These are phyloP conservation scores for Notechis scutatus DNA, from an alignment of 2,113 vertebrate genomes.

Conservation along the genomic window DNA sequence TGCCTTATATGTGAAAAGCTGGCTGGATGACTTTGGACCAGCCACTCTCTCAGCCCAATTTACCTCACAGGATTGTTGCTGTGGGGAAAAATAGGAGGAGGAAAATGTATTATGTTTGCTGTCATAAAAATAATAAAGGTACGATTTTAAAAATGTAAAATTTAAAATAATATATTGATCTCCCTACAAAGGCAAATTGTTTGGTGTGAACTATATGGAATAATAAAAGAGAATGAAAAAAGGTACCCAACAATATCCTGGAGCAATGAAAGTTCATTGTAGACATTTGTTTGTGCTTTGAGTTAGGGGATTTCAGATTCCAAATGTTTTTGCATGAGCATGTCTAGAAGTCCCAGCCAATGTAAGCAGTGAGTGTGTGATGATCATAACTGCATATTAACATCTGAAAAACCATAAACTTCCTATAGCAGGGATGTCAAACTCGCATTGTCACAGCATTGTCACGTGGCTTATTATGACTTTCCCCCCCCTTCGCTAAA, in stretches of 20 bases:
- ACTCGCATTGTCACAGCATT: no score
- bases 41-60: neutral
- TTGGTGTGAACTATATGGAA: neutral
- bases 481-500: no score
- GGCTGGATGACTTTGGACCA: neutral
- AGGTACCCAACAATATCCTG: neutral
- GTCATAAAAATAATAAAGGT: neutral
- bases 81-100: neutral
- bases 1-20: neutral
- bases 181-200: neutral
- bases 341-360: neutral
- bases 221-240: neutral
- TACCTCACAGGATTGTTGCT: neutral
- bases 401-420: neutral
- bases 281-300: neutral
- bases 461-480: accelerated
- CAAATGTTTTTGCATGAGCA: neutral
- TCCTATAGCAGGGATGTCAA: no score
- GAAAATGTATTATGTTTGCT: neutral
- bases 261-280: neutral
- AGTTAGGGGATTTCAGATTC: neutral
- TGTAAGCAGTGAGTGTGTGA: neutral
- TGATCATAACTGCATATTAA: neutral
- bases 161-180: neutral
- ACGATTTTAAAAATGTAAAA: neutral